These are phyloP conservation scores for Tricholaema leucomelas DNA, from an alignment of 2,113 vertebrate species.

Conservation along the genomic window DNA sequence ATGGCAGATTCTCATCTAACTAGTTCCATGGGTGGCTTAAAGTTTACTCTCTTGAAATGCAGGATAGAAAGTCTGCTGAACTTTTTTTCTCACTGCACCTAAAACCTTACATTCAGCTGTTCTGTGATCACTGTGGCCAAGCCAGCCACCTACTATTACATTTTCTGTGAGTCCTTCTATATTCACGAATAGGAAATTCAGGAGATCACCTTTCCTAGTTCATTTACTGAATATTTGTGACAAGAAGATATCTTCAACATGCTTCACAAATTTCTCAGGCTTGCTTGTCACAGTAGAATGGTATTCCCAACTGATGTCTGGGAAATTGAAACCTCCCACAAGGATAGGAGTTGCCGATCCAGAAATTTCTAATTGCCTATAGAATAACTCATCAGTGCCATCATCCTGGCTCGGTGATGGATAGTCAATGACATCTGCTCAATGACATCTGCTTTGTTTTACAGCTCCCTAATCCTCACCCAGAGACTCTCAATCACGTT, in stretches of 20 bases:
- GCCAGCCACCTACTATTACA: background rate
- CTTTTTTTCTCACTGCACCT: background rate
- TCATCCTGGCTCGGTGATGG: background rate
- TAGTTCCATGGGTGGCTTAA: background rate
- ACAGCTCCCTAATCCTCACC: background rate
- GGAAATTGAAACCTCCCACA: background rate
- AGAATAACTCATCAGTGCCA: background rate
- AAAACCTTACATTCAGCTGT: background rate
- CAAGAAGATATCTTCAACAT: background rate
- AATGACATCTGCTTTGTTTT: background rate
- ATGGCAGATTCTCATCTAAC: background rate
- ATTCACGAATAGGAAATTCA: background rate
- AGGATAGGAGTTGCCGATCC: background rate
- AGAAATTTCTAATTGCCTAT: background rate
- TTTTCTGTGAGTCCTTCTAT: background rate
- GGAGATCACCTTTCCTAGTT: background rate
- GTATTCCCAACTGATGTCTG: background rate
- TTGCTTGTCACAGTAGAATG: background rate
- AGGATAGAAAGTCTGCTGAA: background rate
- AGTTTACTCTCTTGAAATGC: background rate
- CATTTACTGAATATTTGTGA: background rate
- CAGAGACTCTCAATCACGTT: background rate
- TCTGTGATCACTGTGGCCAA: background rate
- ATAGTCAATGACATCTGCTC: background rate
- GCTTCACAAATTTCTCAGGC: background rate